A percentile compares a stretch with the other conserved stretches of the same genome.
Evolutionary conservation across 2,797 vertebrate genomes (phyloP).

Genomic region (Helarctos malayanus): DNA sequence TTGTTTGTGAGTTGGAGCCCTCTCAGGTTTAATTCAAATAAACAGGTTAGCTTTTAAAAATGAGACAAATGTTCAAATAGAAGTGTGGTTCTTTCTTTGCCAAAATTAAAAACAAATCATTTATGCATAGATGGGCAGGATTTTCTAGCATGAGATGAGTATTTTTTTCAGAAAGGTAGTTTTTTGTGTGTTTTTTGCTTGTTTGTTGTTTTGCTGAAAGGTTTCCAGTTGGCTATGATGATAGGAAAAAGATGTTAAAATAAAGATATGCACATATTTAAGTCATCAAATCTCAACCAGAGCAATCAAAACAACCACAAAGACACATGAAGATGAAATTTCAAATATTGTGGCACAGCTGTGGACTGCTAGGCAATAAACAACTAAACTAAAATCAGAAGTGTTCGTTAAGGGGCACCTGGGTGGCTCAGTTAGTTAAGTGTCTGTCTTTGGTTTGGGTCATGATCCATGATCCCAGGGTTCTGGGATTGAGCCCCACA

Average conservation of each 20-base stretch:
- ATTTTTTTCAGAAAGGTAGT: neutral
- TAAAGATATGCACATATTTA: neutral
- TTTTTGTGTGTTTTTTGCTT: neutral
- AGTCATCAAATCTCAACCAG: slow-evolving; percentile 21
- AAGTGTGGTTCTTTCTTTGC: neutral
- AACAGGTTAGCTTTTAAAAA: neutral
- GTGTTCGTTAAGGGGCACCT: neutral
- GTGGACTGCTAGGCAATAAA: neutral
- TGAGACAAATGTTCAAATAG: neutral
- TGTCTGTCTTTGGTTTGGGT: neutral
- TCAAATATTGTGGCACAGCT: slow-evolving; percentile 15
- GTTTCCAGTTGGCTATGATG: neutral
- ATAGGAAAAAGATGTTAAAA: slow-evolving; percentile 25
- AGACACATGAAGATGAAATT: neutral
- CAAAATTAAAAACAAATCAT: neutral
- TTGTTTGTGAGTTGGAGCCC: slow-evolving; percentile 37
- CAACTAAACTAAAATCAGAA: neutral
- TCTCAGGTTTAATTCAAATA: slow-evolving; percentile 46
- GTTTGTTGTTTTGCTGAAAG: slow-evolving; percentile 9
- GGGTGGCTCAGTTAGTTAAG: neutral
- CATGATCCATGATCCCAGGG: neutral
- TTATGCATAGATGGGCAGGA: neutral
- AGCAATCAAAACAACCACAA: slow-evolving; percentile 58
- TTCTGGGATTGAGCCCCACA: neutral
- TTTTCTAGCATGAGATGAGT: neutral